Evolutionary conservation across 2,888 invertebrate species (phyloP), one percentile per base, ranked within the genome.

Genomic region (Pandemis cinnamomeana): DNA sequence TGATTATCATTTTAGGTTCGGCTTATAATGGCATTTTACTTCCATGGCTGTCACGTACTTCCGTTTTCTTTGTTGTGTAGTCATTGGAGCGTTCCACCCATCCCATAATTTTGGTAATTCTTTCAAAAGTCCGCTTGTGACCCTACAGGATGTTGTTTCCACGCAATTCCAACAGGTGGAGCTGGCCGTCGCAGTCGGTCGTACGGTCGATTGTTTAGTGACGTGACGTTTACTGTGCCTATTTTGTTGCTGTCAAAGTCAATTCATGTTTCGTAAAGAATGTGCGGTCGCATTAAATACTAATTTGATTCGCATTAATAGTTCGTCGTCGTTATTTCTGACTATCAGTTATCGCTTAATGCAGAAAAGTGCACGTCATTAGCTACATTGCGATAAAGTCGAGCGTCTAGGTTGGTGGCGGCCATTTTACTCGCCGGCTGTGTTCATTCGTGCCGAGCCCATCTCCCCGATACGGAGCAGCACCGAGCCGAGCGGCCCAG

Each of bases 351-450:
- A 74, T 77, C 80, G 78, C 75, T 82, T 75, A 79, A 82, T 85
- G 77, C 72, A 80, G 80, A 75, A 77, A 82, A 83, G 78, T 78
- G 77, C 77, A 80, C 82, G 82, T 86, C 84, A 83, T 87, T 84
- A 82, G 85, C 87, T 81, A 84, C 83, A 81, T 85, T 83, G 79
- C 86, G 83, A 87, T 90, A 89, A 90, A 88, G 87, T 87, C 83
- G 84, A 87, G 87, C 87, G 86, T 86, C 83, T 87, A 86, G 82
- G 86, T 89, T 88, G 81, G 87, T 84, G 92, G 92, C 94, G 92
- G 94, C 94, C 94, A 93, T 94, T 94, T 94, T 92, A 91, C 89
- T 92, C 85, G 92, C 93, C 94, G 93, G 94, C 89, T 88, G 91
- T 90, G 90, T 92, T 93, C 91, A 89, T 91, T 94, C 89, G 92